phyloP scores from a whole-genome alignment of 2,888 invertebrate genomes.

The Molorchus minor region DNA sequence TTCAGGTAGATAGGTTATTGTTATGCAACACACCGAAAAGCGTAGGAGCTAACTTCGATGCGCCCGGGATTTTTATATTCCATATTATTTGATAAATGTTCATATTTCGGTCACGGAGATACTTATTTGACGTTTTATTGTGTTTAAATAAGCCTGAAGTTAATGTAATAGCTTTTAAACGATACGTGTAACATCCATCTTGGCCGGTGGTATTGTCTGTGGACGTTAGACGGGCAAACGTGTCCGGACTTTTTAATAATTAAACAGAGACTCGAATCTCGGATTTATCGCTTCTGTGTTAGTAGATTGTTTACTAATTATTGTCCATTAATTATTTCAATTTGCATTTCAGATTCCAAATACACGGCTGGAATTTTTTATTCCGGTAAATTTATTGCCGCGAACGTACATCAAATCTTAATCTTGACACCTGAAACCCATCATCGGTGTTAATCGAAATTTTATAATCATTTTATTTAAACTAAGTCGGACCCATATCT shows the following conservation, averaged over 20 bases:
- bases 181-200: constrained; percentile 38
- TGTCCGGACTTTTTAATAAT: constrained; percentile 22
- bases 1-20: constrained; percentile 39
- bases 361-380: constrained; percentile 16
- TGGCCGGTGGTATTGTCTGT: constrained; percentile 13
- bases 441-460: constrained; percentile 17
- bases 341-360: constrained; percentile 25
- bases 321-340: constrained; percentile 26
- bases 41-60: constrained; percentile 39
- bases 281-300: constrained; percentile 13
- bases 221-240: constrained; percentile 2
- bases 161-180: constrained; percentile 39
- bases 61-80: constrained; percentile 14
- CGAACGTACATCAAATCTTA: background rate
- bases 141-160: constrained; percentile 44
- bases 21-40: constrained; percentile 43
- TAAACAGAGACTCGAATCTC: background rate
- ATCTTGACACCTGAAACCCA: constrained; percentile 20
- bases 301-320: constrained; percentile 24
- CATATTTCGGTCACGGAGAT: constrained; percentile 52
- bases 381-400: constrained; percentile 13
- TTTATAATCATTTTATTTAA: constrained; percentile 18
- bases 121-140: constrained; percentile 44
- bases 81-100: constrained; percentile 50
- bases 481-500: no score